These are phyloP conservation scores for Drosophila lini DNA, from an alignment of 1,140 invertebrate genomes.

Conservation along the genomic window DNA sequence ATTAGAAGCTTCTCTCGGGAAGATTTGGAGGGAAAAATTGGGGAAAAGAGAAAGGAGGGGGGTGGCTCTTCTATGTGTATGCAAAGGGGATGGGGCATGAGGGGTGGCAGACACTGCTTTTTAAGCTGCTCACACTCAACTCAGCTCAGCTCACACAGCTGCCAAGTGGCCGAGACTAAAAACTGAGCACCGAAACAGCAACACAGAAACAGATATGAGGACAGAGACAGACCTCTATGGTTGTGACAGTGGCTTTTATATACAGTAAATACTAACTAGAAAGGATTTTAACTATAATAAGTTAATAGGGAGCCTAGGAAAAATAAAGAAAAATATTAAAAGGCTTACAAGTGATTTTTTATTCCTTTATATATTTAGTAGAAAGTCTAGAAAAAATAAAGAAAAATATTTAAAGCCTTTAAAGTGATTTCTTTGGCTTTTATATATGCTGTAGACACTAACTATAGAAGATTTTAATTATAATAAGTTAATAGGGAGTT, in stretches of 20 bases:
- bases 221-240: conserved; percentile 7
- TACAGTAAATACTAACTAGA: conserved; percentile 11
- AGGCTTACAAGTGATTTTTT: background rate
- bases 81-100: background rate
- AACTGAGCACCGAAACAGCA: conserved; percentile 47
- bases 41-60: conserved; percentile 7
- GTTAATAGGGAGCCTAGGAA: background rate
- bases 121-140: conserved; percentile 44
- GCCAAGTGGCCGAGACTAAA: conserved; percentile 57
- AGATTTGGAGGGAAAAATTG: background rate
- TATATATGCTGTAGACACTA: conserved; percentile 28
- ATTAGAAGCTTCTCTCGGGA: conserved; percentile 60
- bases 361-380: conserved; percentile 13
- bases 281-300: background rate
- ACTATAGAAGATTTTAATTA: background rate
- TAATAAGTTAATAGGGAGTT: too few relatives aligned
- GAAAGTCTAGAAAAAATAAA: background rate
- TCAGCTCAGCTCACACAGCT: conserved; percentile 47
- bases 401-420: background rate
- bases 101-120: conserved; percentile 18
- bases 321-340: background rate
- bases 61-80: too few relatives aligned
- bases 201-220: conserved; percentile 33
- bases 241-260: conserved; percentile 38
- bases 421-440: conserved; percentile 10